Base-by-base conservation (phyloP, 2,113 vertebrate genomes). In the Bubo bubo region DNA sequence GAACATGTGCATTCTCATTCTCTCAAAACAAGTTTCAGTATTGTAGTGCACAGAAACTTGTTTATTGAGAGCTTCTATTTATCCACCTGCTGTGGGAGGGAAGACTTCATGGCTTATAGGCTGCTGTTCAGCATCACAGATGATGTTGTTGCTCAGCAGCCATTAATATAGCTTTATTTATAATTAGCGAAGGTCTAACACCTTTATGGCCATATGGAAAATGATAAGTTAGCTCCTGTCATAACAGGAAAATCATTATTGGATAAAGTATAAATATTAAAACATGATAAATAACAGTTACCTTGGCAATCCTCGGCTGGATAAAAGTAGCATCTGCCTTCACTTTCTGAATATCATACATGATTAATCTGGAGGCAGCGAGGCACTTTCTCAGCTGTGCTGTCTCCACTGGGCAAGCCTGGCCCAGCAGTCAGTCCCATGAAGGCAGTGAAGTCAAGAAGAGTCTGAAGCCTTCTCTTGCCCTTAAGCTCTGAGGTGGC, bases 121-220 rank as follows among this genome's bases (percentile, higher is more conserved):
- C 37, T 87, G 39, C 55, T 90, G 26, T 91, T 96, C 50, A 85
- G 68, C 66, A 86, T 87, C 79, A 93, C 75, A 95, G 87, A 79
- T 87, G 59, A 97, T 96, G 24, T 5, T 91, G 35, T 67, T 93
- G 62, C 39, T 94, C 63, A 56, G 70, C 34, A 92, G 80, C 50
- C 94, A 96, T 97, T 90, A 97, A 94, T 94, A 95, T 22, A 93
- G 52, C 24, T 95, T 97, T 93, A 89, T 63, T 66, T 86, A 19
- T 94, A 94, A 94, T 97, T 96, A 95, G 64, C 1, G 13, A 87
- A 91, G 45, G 75, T 94, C 80, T 79, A 90, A 81, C 67, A 94
- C 84, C 73, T 96, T 96, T 94, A 76, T 92, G 66, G 76, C 79
- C 92, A 82, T 94, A 93, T 88, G 84, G 84, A 92, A 97, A 95